A percentile compares a stretch with the other conserved stretches of the same genome.
These are phyloP conservation scores for Chaetura pelagica DNA, from an alignment of 2,113 vertebrate species.

Conservation along the genomic window DNA sequence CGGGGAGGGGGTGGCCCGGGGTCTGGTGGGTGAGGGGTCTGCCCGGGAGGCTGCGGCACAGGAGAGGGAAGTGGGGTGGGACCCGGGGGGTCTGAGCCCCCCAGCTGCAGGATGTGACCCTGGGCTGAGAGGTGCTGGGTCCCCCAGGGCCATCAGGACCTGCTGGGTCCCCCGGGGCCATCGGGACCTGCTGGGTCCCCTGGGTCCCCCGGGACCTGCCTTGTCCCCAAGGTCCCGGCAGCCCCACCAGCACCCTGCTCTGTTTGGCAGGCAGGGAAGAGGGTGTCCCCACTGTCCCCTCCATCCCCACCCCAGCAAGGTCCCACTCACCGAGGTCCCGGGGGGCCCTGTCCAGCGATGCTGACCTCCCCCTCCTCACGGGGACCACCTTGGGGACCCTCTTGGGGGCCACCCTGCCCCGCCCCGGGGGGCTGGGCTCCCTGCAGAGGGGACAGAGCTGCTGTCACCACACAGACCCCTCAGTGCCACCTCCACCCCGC, in stretches of 20 bases:
- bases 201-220: neutral
- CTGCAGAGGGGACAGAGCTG: neutral
- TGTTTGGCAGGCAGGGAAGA: fast-evolving
- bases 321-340: slow-evolving; percentile 71
- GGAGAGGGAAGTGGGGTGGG: neutral
- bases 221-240: too few species aligned
- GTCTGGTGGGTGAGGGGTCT: neutral
- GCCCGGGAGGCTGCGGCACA: neutral
- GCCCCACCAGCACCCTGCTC: neutral
- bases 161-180: neutral
- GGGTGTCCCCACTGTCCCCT: neutral
- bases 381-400: neutral
- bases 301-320: fast-evolving
- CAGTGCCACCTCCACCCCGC: neutral
- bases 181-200: neutral
- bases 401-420: neutral
- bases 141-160: fast-evolving
- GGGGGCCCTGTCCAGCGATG: slow-evolving; percentile 44
- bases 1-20: neutral
- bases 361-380: slow-evolving; percentile 13
- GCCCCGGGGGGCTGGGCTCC: neutral
- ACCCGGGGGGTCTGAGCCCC: fast-evolving
- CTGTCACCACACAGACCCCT: neutral
- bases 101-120: neutral
- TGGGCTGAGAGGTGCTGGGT: neutral